A percentile compares a stretch with the other conserved stretches of the same genome.
phyloP scores from a whole-genome alignment of 2,888 invertebrate species.

The Pseudanteris insignis region DNA sequence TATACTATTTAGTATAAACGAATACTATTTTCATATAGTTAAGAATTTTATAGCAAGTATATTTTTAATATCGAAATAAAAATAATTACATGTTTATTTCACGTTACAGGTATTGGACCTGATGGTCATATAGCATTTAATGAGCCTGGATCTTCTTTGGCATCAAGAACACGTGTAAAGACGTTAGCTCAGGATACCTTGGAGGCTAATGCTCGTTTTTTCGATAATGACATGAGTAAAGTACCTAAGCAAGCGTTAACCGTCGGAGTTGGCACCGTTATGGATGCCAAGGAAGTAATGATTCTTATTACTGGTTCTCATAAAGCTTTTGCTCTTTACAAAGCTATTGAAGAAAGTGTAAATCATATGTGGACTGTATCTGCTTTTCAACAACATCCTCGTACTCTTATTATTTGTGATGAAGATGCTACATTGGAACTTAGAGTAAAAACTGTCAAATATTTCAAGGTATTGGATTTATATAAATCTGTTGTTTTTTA shows the following conservation, averaged over 20 bases:
- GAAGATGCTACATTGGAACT: slow-evolving; percentile 97
- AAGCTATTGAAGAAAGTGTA: slow-evolving; percentile 97
- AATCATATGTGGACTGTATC: slow-evolving; percentile 99
- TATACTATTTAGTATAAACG: neutral
- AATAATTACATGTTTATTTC: too few relatives aligned
- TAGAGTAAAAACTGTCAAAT: slow-evolving; percentile 97
- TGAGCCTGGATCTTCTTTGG: slow-evolving; percentile 96
- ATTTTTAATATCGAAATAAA: neutral
- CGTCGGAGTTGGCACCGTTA: slow-evolving; percentile 98
- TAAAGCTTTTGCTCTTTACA: slow-evolving; percentile 95
- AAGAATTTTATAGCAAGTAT: neutral
- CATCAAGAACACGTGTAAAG: slow-evolving; percentile 95
- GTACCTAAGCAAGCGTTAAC: slow-evolving; percentile 96
- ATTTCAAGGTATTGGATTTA: slow-evolving; percentile 98
- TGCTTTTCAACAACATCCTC: slow-evolving; percentile 95
- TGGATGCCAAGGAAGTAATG: slow-evolving; percentile 99
- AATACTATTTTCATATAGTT: neutral
- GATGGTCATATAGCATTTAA: slow-evolving; percentile 99
- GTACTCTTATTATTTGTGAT: slow-evolving; percentile 93
- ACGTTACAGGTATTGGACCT: slow-evolving; percentile 87
- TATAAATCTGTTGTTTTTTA: too few relatives aligned
- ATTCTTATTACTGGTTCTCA: slow-evolving; percentile 96
- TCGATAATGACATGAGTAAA: slow-evolving; percentile 90
- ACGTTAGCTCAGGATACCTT: slow-evolving; percentile 96
- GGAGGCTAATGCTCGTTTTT: slow-evolving; percentile 96